Conservation (phyloP, 2,113 vertebrate genomes). For the Cryptotis parvus region DNA sequence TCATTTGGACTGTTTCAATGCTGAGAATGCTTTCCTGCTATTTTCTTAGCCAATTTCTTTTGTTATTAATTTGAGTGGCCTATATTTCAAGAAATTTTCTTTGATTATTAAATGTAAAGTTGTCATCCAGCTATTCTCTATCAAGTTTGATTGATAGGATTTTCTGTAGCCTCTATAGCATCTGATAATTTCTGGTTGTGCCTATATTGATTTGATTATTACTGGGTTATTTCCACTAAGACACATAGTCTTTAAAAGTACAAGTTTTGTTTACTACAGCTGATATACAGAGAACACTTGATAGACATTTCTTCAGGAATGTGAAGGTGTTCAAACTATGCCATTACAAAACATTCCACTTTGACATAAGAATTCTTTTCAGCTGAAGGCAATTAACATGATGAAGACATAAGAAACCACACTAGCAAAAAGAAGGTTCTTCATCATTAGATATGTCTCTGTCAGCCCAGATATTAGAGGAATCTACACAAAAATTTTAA, state of each 20-base stretch:
- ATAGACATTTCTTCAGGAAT: background rate
- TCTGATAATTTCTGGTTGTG: background rate
- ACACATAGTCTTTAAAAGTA: too few species aligned
- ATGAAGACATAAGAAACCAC: background rate
- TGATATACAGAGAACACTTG: background rate
- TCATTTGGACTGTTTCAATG: background rate
- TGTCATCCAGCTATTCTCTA: too few species aligned
- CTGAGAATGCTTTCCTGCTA: background rate
- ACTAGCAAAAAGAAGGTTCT: background rate
- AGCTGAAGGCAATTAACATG: background rate
- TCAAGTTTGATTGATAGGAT: background rate
- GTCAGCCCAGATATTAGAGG: background rate
- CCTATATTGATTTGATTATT: background rate
- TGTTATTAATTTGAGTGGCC: background rate
- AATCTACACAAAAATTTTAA: background rate
- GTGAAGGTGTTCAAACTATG: background rate
- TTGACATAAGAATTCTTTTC: background rate
- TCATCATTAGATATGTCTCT: background rate
- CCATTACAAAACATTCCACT: too few species aligned
- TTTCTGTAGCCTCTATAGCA: background rate
- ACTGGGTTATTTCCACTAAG: too few species aligned
- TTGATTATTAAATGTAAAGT: background rate
- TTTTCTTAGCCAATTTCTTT: background rate
- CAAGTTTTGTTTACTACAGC: background rate
- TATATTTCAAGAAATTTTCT: background rate